Base-by-base conservation (phyloP, 2,888 invertebrate species). In the Limnephilus marmoratus region DNA sequence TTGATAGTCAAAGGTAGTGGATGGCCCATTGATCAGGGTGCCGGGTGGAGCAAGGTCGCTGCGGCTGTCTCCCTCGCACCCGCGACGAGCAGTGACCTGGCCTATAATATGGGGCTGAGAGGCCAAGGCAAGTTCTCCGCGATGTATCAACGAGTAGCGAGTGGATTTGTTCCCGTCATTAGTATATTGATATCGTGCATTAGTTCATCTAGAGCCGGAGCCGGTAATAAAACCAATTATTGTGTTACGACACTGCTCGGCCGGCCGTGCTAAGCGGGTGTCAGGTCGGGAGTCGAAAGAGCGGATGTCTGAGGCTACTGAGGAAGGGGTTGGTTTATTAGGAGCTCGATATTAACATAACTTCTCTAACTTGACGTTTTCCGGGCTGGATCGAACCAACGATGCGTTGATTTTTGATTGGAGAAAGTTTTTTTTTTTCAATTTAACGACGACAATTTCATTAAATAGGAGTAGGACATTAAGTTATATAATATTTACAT, bases 81-180 rank as follows among this genome's bases (percentile, higher is more conserved):
- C 37, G 37, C 83, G 18, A 34, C 83, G 37, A 83, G 49, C 86
- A 86, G 86, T 49, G 86, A 86, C 86, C 86, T 49, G 86, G 86
- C 86, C 86, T 29, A 49, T 49, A 83, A 12, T n/a, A 45, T 49
- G 86, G 86, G 86, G 86, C 68, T 68, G 68, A 68, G 68, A n/a
- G 68, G 68, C 86, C 49, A 86, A 49, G 86, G 86, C 45, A 45
- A 86, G n/a, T 13, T 11, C 85, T 45, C 53, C 18, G 5, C 53
- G 24, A 68, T 68, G 24, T 68, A 68, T 24, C 68, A 68, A 24
- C 68, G 24, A 9, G 68, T 9, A 68, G 68, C 68, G 53, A 53
- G 53, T 53, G 68, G 68, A n/a, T 24, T 68, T 68, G 24, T 24
- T 68, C 68, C 68, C 68, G 68, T n/a, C 68, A n/a, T 68, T 68